Evolutionary conservation across 92 coral and sea anemone genomes (phyloP).

Genomic region (Ricordea florida): DNA sequence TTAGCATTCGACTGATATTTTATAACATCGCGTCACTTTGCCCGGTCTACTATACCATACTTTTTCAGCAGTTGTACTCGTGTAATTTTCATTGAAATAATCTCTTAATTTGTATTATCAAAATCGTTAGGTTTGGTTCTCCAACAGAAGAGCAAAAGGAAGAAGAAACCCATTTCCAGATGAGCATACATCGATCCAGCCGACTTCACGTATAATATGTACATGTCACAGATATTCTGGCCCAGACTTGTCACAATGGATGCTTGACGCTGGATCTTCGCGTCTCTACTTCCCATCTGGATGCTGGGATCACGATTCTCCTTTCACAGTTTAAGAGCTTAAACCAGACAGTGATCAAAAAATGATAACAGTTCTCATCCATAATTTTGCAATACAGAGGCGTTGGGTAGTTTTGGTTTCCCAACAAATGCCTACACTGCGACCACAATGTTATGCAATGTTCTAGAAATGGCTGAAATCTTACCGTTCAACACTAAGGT

Average conservation of each 20-base stretch:
- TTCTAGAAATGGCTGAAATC: no score
- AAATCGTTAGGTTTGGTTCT: slow-evolving; percentile 59
- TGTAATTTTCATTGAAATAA: background rate
- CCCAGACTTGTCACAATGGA: slow-evolving; percentile 7
- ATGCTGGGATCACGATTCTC: slow-evolving; percentile 13
- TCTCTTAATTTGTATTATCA: background rate
- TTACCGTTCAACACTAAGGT: no score
- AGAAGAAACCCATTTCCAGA: slow-evolving; percentile 13
- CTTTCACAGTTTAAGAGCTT: no score
- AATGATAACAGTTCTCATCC: no score
- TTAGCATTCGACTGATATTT: no score
- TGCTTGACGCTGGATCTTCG: slow-evolving; percentile 42
- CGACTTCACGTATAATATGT: background rate
- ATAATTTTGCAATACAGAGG: no score
- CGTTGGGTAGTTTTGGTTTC: no score
- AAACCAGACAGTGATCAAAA: no score
- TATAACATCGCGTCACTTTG: no score
- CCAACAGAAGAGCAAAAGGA: slow-evolving; percentile 66
- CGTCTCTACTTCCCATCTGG: slow-evolving; percentile 55
- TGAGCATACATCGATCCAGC: background rate
- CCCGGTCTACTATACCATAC: no score
- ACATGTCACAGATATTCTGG: slow-evolving; percentile 29
- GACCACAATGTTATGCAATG: no score
- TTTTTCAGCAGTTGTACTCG: background rate
- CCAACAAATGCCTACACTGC: no score